Base-by-base conservation (phyloP, 2,797 vertebrate genomes). In the Antrozous pallidus region DNA sequence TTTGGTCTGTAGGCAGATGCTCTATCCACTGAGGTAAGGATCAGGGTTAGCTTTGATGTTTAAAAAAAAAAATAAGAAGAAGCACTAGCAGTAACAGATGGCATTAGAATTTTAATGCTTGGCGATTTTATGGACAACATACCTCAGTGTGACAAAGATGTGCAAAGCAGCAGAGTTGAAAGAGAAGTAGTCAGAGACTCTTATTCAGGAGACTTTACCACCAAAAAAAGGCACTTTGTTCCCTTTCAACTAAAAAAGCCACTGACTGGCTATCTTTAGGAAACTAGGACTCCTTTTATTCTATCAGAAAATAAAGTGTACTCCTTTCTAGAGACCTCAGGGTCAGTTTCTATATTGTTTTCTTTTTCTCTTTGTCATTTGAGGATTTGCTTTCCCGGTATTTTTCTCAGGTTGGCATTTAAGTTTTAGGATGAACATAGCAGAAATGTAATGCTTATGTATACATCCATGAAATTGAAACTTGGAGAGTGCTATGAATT, bases 41-140 rank as follows among this genome's bases (percentile, higher is more conserved):
- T 84, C 56, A 87, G 65, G 61, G 47, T 58, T 1, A 83, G 18
- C 63, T 88, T 65, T 71, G 38, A 47, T 70, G 40, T 38, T 86
- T 42, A 24, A 8, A 47, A 36, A 74, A 85, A 89, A 81, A 17
- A 14, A 49, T 22, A 54, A 63, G 7, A 54, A 14, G 47, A 54
- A 80, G 42, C 36, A n/a, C 33, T 36, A 31, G 40, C 71, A 89
- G 49, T 85, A 88, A 94, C 84, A 90, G 78, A 70, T 88, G 84
- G 77, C 69, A 63, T 91, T 90, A 88, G 84, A 88, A 95, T 94
- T 47, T 85, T 79, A 82, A 96, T 82, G 77, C 77, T 78, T 90
- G 49, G 75, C 47, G 24, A 70, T 49, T 87, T 95, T 85, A 94
- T 70, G 80, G 90, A 67, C 83, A 82, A 36, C 65, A 75, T 92